A percentile compares a stretch with the other conserved stretches of the same genome.
These are phyloP conservation scores for Stegophylla sp. DNA, from an alignment of 2,888 invertebrate genomes.

Conservation along the genomic window DNA sequence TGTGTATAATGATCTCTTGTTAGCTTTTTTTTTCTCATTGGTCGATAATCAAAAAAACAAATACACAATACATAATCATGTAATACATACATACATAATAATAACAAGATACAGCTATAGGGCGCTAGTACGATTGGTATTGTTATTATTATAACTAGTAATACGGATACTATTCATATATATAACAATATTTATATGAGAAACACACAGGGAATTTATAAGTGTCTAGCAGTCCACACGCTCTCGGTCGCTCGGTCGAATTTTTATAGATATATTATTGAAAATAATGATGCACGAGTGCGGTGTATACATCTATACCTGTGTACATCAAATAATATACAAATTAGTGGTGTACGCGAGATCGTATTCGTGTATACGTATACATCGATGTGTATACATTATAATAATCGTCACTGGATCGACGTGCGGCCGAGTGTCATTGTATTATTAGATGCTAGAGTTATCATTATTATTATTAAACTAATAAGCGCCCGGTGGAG, in stretches of 20 bases:
- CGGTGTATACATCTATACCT: background rate
- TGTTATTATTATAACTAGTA: background rate
- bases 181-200: too few species aligned
- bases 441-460: background rate
- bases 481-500: conserved; percentile 22
- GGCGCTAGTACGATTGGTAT: too few species aligned
- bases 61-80: background rate
- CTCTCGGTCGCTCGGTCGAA: background rate
- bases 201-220: background rate
- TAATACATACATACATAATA: too few species aligned
- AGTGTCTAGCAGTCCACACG: background rate
- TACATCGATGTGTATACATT: background rate
- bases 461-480: conserved; percentile 4
- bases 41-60: conserved; percentile 21
- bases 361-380: background rate
- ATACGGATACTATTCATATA: background rate
- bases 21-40: background rate
- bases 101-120: too few species aligned
- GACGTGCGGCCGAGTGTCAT: conserved; percentile 19
- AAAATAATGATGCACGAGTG: background rate
- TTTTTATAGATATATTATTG: background rate
- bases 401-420: background rate
- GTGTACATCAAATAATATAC: too few species aligned
- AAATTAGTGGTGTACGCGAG: too few species aligned
- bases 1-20: too few species aligned